Conservation (phyloP, 1,140 invertebrate species). For the Scaptodrosophila lebanonensis region DNA sequence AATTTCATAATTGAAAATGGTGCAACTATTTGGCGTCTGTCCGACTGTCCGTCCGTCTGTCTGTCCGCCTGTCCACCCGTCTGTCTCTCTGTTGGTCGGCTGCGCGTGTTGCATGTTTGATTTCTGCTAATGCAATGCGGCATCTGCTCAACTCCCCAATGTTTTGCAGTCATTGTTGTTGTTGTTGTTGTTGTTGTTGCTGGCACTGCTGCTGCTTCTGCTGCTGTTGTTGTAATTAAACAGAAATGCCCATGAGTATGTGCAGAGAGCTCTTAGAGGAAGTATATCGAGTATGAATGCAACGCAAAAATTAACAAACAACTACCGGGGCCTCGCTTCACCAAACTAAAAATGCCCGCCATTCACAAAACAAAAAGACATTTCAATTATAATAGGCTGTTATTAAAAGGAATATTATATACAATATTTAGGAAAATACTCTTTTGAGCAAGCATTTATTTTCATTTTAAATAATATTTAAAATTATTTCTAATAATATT, state of each 20-base stretch:
- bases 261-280: slow-evolving; percentile 15
- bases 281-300: slow-evolving; percentile 8
- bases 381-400: too few species aligned
- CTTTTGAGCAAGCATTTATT: too few species aligned
- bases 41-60: slow-evolving; percentile 21
- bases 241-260: slow-evolving; percentile 17
- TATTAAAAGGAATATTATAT: too few species aligned
- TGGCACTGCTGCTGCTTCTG: too few species aligned
- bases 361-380: too few species aligned
- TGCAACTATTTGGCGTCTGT: slow-evolving; percentile 57
- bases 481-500: too few species aligned
- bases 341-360: too few species aligned
- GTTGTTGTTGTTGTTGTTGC: slow-evolving; percentile 11
- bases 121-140: slow-evolving; percentile 63
- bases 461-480: too few species aligned
- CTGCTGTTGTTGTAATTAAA: slow-evolving; percentile 38
- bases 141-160: slow-evolving; percentile 22
- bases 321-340: too few species aligned
- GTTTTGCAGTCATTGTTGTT: slow-evolving; percentile 6
- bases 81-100: slow-evolving; percentile 28
- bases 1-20: slow-evolving; percentile 74
- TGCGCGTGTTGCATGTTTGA: slow-evolving; percentile 57
- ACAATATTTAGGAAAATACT: too few species aligned
- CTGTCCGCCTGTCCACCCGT: slow-evolving; percentile 27
- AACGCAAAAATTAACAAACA: too few species aligned